Evolutionary conservation across 2,797 vertebrate species (phyloP), one percentile per base, ranked within the genome.

Genomic region (Coracias cyanogaster): DNA sequence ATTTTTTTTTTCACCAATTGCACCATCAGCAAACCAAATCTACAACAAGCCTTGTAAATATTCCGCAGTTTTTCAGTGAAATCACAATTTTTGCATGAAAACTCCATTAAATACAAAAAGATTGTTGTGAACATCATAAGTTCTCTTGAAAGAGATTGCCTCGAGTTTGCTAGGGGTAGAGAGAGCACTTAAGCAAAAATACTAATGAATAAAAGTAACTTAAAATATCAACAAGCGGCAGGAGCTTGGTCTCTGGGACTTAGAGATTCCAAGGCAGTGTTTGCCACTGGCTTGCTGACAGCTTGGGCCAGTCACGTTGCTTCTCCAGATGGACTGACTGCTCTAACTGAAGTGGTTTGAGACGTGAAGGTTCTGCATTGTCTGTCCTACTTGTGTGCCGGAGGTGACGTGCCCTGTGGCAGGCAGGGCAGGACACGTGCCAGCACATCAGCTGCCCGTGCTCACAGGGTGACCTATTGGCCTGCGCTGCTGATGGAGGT

Each of bases 321-420:
- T 92, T 74, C 73, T 55, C 2, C 18, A 58, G 52, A 21, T 21
- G 71, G 67, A 13, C 33, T 25, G 37, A 6, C 18, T 29, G 31
- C 16, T 43, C 28, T 29, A 8, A 10, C 20, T 12, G 48, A 55
- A 49, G 37, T 6, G 21, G 37, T 70, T 58, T 28, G 55, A 77
- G 52, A 62, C 4, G 1, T 46, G 1, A 33, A 13, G 17, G 1
- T 33, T 48, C 33, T 33, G 16, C 15, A 1, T 24, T 39, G 5
- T 41, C 69, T 66, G 33, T 81, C 76, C 64, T 8, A 12, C 64
- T 83, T 48, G 33, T 26, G 41, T 89, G 60, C 39, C 54, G 4
- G 33, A 58, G 61, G 35, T 14, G n/a, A 7, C 4, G 0, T 9
- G 31, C 25, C 58, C 41, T 0, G 0, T 2, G 24, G 64, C 49